These are phyloP conservation scores for Sesamia inferens DNA, from an alignment of 2,888 invertebrate species.

Conservation along the genomic window DNA sequence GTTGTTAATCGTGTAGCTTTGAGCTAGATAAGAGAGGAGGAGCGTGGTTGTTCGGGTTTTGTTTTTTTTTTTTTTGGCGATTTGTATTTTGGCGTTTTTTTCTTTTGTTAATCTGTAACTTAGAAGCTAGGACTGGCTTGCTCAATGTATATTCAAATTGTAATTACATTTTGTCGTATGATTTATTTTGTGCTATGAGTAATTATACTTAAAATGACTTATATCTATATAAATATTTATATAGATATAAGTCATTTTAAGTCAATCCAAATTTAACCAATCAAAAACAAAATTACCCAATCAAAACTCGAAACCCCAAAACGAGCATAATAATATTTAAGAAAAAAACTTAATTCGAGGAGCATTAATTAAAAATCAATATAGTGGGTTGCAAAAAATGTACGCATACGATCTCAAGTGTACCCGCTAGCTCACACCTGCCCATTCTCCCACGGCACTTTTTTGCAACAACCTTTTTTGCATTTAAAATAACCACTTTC, in stretches of 20 bases:
- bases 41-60: background rate
- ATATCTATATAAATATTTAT: background rate
- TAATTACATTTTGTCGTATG: background rate
- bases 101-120: background rate
- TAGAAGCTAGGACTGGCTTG: background rate
- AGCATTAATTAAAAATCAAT: slow-evolving; percentile 85
- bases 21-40: slow-evolving; percentile 2
- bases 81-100: background rate
- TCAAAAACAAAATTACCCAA: slow-evolving; percentile 54
- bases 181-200: background rate
- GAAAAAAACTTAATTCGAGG: slow-evolving; percentile 61
- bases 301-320: slow-evolving; percentile 56
- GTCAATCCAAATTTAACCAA: too few relatives aligned
- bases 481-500: slow-evolving; percentile 86
- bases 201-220: background rate
- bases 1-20: slow-evolving; percentile 22
- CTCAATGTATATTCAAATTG: background rate
- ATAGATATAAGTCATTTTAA: background rate
- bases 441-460: slow-evolving; percentile 86
- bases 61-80: background rate
- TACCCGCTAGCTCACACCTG: slow-evolving; percentile 80
- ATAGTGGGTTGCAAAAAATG: slow-evolving; percentile 75
- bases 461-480: slow-evolving; percentile 76
- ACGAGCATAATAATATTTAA: slow-evolving; percentile 47
- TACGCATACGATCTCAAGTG: slow-evolving; percentile 68